phyloP scores from a whole-genome alignment of 1,140 invertebrate species.

The Lysiphlebus fabarum region DNA sequence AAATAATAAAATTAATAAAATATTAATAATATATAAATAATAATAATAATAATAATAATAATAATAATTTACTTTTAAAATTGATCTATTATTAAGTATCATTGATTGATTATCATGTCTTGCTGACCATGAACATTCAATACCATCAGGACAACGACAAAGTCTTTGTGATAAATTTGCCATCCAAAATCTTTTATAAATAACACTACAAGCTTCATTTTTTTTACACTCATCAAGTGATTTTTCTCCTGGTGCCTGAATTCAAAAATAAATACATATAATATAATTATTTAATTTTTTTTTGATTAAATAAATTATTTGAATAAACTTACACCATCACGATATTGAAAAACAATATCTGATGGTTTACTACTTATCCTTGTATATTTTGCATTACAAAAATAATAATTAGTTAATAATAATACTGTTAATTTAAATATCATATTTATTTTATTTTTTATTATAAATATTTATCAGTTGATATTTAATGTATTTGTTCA shows the following conservation, averaged over 20 bases:
- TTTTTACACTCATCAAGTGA: slow-evolving; percentile 53
- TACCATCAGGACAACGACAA: slow-evolving; percentile 57
- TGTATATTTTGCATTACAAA: slow-evolving; percentile 28
- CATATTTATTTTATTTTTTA: no score
- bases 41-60: no score
- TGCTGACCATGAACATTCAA: slow-evolving; percentile 56
- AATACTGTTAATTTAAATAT: no score
- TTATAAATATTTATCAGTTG: no score
- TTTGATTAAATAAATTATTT: background rate
- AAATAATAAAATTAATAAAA: slow-evolving; percentile 26
- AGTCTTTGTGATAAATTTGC: slow-evolving; percentile 53
- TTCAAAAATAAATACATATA: slow-evolving; percentile 5
- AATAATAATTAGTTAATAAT: background rate
- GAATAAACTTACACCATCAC: slow-evolving; percentile 34
- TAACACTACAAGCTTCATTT: slow-evolving; percentile 55
- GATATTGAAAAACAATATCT: slow-evolving; percentile 41
- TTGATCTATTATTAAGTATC: slow-evolving; percentile 54
- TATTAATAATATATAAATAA: background rate
- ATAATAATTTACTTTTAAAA: slow-evolving; percentile 56
- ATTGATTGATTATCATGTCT: slow-evolving; percentile 44
- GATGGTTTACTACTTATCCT: slow-evolving; percentile 39
- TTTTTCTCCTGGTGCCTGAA: slow-evolving; percentile 55
- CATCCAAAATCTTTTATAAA: slow-evolving; percentile 58
- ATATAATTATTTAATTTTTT: background rate
- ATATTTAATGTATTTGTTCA: no score